Evolutionary conservation across 2,888 invertebrate species (phyloP), one percentile per base, ranked within the genome.

Genomic region (Lasioglossum lativentre): DNA sequence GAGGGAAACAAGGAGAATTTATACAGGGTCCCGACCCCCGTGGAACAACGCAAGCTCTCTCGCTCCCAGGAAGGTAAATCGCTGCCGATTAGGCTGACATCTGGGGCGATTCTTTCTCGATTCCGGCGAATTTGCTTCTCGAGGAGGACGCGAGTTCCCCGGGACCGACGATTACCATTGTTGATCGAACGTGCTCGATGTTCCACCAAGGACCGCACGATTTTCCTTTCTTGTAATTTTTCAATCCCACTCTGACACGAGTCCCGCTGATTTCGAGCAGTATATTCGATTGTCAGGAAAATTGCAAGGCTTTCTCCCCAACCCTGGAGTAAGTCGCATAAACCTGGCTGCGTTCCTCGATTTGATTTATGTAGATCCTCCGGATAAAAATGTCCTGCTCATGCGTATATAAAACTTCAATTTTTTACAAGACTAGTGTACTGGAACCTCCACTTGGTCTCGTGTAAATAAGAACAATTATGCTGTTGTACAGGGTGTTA

Each of bases 21-120:
- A 70, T 75, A 75, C 59, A 45, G 40, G 73, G 56, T 72, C 52
- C 42, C 75, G 47, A 68, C 66, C 42, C 14, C 45, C 42, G 23
- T 34, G 0, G 59, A 75, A 75, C 70, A 19, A 38, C 23, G 75
- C 45, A 5, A 73, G 76, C 77, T 87, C 77, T 87, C 80, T 79
- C 75, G 63, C 52, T 71, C 63, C 30, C 52, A 52, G 27, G 75
- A 70, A 82, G 78, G 80, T 83, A 82, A 87, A 89, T 89, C 79
- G 83, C 73, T n/a, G 71, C 77, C 88, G 88, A 89, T 89, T 89
- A 89, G 88, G 81, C 77, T 66, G 78, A 89, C 80, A 80, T 83
- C 77, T 47, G 47, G 86, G 78, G 75, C 88, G 89, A 88, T 80
- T 83, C 83, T 79, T 86, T 86, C 72, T 40, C 78, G 68, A 77